phyloP scores from a whole-genome alignment of 92 coral and sea anemone genomes.

The Siderastrea radians region DNA sequence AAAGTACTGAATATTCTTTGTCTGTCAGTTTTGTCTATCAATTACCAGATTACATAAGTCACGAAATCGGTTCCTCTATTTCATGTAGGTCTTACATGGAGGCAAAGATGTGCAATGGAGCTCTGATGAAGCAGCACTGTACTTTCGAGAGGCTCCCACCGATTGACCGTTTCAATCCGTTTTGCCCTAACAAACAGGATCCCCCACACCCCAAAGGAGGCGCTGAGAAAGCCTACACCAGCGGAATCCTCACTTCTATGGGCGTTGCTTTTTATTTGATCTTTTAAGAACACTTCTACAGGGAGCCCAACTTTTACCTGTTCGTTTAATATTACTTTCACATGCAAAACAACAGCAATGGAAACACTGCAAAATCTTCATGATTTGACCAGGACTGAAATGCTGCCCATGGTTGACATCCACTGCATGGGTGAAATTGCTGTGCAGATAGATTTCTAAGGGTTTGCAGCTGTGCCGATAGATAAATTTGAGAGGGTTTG shows the following conservation, averaged over 20 bases:
- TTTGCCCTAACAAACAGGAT: slow-evolving; percentile 21
- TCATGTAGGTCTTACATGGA: slow-evolving; percentile 19
- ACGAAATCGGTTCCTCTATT: background rate
- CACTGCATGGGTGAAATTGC: too few species aligned
- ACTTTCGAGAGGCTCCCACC: background rate
- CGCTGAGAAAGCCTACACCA: background rate
- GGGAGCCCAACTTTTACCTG: background rate
- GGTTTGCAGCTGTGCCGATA: too few species aligned
- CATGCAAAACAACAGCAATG: too few species aligned
- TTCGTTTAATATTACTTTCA: too few species aligned
- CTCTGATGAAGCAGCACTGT: slow-evolving; percentile 19
- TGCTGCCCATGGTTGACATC: too few species aligned
- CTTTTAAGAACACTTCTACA: background rate
- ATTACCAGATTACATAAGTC: too few species aligned
- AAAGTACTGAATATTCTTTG: too few species aligned
- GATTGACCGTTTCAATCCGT: slow-evolving; percentile 32
- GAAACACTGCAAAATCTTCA: too few species aligned
- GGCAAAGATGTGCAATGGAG: slow-evolving; percentile 24
- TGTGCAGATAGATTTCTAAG: too few species aligned
- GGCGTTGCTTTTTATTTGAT: slow-evolving; percentile 7
- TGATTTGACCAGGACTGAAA: too few species aligned
- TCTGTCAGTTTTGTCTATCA: too few species aligned
- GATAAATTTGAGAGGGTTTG: too few species aligned
- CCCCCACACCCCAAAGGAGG: background rate
- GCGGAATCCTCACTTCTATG: background rate